Base-by-base conservation (phyloP, 30 jellyfish, hydroid and myxozoan species). In the Rhopilema esculentum region DNA sequence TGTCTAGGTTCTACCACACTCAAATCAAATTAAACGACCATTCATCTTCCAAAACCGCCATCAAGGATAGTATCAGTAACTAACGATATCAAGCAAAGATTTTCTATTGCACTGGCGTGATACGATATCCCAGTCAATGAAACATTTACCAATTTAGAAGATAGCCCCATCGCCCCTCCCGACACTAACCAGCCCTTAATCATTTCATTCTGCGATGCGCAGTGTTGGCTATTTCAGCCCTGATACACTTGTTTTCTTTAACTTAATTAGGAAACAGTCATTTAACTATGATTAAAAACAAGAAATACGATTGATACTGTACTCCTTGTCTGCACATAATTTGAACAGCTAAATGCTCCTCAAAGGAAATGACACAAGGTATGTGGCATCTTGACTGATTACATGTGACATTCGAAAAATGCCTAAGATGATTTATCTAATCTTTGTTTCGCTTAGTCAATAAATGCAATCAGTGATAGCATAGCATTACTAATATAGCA, bases 211-310 rank as follows among this genome's bases (percentile, higher is more conserved):
- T 40, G 57, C 57, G 12, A 12, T 12, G n/a, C 57, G 12, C 57
- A 12, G 12, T 12, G 57, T 40, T 40, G 57, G 57, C 9, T 40
- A 40, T 12, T 40, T 6, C 57, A 12, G 12, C 57, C 12, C 57
- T 12, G 30, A 66, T 32, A 66, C 30, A 16, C 77, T 66, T 9
- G 30, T 29, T 9, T 66, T 21, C n/a, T 32, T 20, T 0, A 78
- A 78, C 70, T 61, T 1, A 78, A 78, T 78, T 78, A 78, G 88
- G 88, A 78, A 78, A 78, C 33, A 29, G 79, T 8, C 68, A 27
- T 69, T 78, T 78, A 33, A 12, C 9, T 21, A 28, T 9, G 61
- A 63, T 61, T 23, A 29, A 76, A 57, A 50, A 40, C 30, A 49
- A 12, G 33, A 23, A 1, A 51, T 76, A 61, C 29, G 26, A 25